Percentiles rank a stretch among this genome's conserved stretches.
These are phyloP conservation scores for Fulmarus glacialis DNA, from an alignment of 2,113 vertebrate species.

Conservation along the genomic window DNA sequence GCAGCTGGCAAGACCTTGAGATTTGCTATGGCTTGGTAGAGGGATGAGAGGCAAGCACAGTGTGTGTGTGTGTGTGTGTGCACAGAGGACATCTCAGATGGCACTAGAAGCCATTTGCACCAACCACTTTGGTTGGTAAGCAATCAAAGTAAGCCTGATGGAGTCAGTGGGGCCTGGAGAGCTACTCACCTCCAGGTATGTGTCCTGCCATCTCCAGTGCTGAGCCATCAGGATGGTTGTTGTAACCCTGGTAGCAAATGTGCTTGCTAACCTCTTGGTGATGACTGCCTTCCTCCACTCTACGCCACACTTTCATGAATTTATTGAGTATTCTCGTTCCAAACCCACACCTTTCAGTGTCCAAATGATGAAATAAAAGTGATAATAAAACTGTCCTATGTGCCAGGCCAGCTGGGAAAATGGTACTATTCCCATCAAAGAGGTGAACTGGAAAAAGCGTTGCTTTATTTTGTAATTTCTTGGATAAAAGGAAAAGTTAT, in stretches of 20 bases:
- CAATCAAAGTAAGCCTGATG: not conserved
- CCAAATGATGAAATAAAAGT: not conserved
- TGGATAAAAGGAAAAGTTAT: not conserved
- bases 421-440: not conserved
- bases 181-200: not conserved
- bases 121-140: not conserved
- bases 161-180: not conserved
- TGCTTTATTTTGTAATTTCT: not conserved
- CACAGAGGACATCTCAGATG: not conserved
- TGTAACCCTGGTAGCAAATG: not conserved
- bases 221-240: not conserved
- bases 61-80: too few species aligned
- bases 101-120: not conserved
- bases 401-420: not conserved
- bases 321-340: not conserved
- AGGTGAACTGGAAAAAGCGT: not conserved
- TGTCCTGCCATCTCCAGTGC: not conserved
- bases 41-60: not conserved
- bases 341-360: not conserved
- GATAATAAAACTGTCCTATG: not conserved
- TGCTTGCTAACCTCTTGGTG: not conserved
- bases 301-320: fast-evolving
- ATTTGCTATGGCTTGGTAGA: not conserved
- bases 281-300: not conserved
- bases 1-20: not conserved